Base-by-base conservation (phyloP, 1,140 invertebrate species). In the Apis laboriosa region DNA sequence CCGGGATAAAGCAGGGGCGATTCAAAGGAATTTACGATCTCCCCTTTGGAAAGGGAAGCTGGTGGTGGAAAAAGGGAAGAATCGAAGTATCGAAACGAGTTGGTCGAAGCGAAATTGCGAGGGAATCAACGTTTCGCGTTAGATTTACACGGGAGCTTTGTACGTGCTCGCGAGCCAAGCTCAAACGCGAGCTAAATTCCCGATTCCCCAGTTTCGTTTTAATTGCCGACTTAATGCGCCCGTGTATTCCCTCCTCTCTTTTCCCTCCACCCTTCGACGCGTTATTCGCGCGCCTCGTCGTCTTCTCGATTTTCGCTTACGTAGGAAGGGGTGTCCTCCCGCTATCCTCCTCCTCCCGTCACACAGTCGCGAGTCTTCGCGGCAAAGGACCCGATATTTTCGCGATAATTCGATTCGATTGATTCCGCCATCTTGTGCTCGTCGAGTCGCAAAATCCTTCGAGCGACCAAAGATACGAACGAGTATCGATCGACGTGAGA, bases 141-240 rank as follows among this genome's bases (percentile, higher is more conserved):
- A 53, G 64, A 68, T 77, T 81, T 81, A 34, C 56, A 43, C 55
- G 34, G 24, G 9, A 63, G 15, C 55, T 66, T 61, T 24, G 72
- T 76, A 73, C n/a, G 61, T 28, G 68, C 55, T 55, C 77, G 64
- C 51, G 53, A 61, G 72, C 72, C 64, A 78, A 77, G 68, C 86
- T 43, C 34, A 43, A 43, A 43, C 71, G 28, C 68, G 56, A 56
- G 55, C 56, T 53, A 34, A 80, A 84, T 89, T 83, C 64, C 86
- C 86, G 86, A 90, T 89, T 87, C 87, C 78, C 78, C 79, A 60
- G 61, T 13, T 77, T 64, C 80, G 67, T 82, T 90, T 90, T 90
- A 86, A 90, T 90, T 88, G 86, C 84, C 78, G 67, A 80, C 83
- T 87, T 90, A 88, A 90, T 87, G 85, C 63, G 84, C 84, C 60